phyloP scores from a whole-genome alignment of 2,888 invertebrate species.

The Pelosia muscerda region DNA sequence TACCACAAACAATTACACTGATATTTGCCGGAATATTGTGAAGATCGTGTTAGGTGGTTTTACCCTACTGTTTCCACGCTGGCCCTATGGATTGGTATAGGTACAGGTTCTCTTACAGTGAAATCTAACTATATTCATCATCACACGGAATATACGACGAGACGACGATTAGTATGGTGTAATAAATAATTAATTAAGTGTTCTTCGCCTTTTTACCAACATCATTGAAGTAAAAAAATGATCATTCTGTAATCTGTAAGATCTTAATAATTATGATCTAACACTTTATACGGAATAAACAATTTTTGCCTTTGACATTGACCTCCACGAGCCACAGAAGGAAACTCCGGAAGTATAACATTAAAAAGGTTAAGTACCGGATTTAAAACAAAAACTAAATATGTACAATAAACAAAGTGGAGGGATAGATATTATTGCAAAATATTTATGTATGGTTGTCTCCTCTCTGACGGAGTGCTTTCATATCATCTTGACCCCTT shows the following conservation, averaged over 20 bases:
- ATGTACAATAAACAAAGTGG: neutral
- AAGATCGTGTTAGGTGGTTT: too few relatives aligned
- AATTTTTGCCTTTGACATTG: neutral
- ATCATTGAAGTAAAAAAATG: neutral
- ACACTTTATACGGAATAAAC: neutral
- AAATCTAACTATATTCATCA: too few relatives aligned
- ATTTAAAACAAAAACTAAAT: neutral
- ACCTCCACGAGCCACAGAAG: neutral
- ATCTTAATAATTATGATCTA: neutral
- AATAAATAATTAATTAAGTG: neutral
- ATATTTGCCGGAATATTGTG: too few relatives aligned
- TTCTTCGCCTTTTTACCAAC: neutral
- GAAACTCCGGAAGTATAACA: constrained; percentile 1
- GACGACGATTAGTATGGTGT: neutral
- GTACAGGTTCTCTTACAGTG: too few relatives aligned
- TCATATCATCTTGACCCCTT: too few relatives aligned
- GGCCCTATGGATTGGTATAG: too few relatives aligned
- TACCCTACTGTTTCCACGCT: too few relatives aligned
- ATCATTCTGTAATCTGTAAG: neutral
- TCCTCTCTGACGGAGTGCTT: too few relatives aligned
- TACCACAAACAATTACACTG: too few relatives aligned
- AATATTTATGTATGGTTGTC: too few relatives aligned
- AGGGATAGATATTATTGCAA: too few relatives aligned
- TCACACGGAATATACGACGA: too few relatives aligned
- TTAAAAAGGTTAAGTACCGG: neutral